Evolutionary conservation across 2,888 invertebrate species (phyloP), one percentile per base, ranked within the genome.

Genomic region (Kryphioiulus occultus): DNA sequence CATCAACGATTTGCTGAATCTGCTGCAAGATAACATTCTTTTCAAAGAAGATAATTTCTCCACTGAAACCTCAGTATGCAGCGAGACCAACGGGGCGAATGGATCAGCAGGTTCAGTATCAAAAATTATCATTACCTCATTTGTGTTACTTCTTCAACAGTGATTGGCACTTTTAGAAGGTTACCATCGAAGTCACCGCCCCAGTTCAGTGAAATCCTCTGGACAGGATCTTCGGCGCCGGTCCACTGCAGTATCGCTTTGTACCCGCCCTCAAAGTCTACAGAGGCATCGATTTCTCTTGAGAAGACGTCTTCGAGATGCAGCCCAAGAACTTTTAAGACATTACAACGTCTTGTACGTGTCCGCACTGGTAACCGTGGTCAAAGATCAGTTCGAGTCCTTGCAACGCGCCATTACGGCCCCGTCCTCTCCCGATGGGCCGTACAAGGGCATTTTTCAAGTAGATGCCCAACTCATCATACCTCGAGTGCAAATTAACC

Each of bases 401-500:
- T 39, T 83, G 68, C 59, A 85, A 22, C 35, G 39, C 4, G 42
- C 32, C 17, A n/a, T 10, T 10, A 85, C 47, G 22, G 85, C 83
- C 83, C 35, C 7, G 0, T 32, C 85, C 35, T 35, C 68, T 59
- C 59, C 87, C 3, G 35, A 44, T 42, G 90, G 12, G 87, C 88
- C 12, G 90, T 90, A 26, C 90, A 90, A 19, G 17, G 85, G 86
- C 39, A 83, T 98, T 89, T 97, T 98, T 92, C 93, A 96, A 47
- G 93, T 98, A 47, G 94, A 96, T 91, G 96, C 97, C 1, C 94
- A 95, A 19, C 93, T 98, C 88, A 94, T 96, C 93, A 97, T 98
- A 90, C 97, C 98, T 0, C 95, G 96, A 91, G 96, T 98, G 47
- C 95, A 95, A 0, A 95, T 98, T 88, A 95, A 95, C 89, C 98